Conservation (phyloP, 2,113 vertebrate species). For the Myodes glareolus region DNA sequence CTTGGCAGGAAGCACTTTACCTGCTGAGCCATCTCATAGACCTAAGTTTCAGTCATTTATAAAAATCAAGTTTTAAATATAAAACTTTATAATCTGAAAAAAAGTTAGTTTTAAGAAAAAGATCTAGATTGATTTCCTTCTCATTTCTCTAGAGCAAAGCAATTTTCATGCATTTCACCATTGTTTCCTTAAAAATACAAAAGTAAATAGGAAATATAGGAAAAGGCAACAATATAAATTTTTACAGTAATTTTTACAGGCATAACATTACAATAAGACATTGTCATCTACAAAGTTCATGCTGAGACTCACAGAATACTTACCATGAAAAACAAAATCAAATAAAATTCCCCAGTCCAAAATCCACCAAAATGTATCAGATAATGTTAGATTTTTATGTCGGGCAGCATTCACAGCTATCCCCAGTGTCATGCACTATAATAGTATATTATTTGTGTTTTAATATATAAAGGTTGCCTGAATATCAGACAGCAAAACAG, state of each 20-base stretch:
- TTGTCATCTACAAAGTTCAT: not conserved
- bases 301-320: not conserved
- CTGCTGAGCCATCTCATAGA: not conserved
- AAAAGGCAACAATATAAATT: conserved; percentile 34
- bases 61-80: conserved; percentile 40
- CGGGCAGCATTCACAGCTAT: not conserved
- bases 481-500: too few species aligned
- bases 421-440: too few species aligned
- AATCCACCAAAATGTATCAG: not conserved
- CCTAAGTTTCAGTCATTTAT: conserved; percentile 6
- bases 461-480: too few species aligned
- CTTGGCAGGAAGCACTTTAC: not conserved
- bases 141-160: conserved; percentile 41
- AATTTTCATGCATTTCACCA: not conserved
- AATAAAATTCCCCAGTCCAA: not conserved
- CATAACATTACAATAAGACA: not conserved
- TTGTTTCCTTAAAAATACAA: conserved; percentile 4
- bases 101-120: conserved; percentile 5
- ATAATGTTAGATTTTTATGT: not conserved
- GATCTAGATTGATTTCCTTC: conserved; percentile 11
- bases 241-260: not conserved
- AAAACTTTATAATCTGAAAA: conserved; percentile 24
- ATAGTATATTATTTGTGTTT: too few species aligned
- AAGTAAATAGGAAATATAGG: not conserved
- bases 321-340: not conserved